Conservation (phyloP, 2,888 invertebrate species). For the Drosophila bunnanda region DNA sequence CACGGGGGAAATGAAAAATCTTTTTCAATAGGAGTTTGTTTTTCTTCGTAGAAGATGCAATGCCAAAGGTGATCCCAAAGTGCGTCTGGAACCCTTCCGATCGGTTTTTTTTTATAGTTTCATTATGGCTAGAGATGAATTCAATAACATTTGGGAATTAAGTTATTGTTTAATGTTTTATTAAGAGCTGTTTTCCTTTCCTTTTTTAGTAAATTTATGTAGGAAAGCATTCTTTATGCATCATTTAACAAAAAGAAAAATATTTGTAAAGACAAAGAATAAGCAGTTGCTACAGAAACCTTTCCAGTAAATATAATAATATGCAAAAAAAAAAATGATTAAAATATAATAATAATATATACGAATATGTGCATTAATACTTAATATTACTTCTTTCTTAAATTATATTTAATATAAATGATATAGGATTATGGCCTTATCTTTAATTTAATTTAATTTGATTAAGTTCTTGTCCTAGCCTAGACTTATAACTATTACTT, state of each 20-base stretch:
- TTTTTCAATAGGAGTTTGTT: background rate
- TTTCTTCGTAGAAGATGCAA: background rate
- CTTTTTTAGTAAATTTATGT: background rate
- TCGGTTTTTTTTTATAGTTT: conserved; percentile 14
- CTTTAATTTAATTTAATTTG: too few species aligned
- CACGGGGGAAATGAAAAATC: conserved; percentile 62
- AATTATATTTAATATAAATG: background rate
- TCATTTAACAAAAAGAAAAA: rapidly evolving
- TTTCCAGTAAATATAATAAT: background rate
- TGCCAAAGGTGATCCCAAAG: conserved; percentile 1
- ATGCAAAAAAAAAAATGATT: too few species aligned
- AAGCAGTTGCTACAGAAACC: background rate
- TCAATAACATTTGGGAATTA: background rate
- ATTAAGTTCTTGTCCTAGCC: too few species aligned
- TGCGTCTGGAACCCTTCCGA: conserved; percentile 19
- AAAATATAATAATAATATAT: too few species aligned
- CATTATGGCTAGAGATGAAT: background rate
- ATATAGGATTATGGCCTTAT: too few species aligned
- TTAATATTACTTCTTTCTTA: too few species aligned
- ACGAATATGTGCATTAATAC: too few species aligned
- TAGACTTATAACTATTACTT: too few species aligned
- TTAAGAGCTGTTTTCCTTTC: background rate
- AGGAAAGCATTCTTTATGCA: too few species aligned
- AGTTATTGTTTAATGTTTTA: rapidly evolving
- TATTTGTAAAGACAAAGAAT: background rate